These are phyloP conservation scores for Leptinotarsa lineolata DNA, from an alignment of 1,140 invertebrate species.

Conservation along the genomic window DNA sequence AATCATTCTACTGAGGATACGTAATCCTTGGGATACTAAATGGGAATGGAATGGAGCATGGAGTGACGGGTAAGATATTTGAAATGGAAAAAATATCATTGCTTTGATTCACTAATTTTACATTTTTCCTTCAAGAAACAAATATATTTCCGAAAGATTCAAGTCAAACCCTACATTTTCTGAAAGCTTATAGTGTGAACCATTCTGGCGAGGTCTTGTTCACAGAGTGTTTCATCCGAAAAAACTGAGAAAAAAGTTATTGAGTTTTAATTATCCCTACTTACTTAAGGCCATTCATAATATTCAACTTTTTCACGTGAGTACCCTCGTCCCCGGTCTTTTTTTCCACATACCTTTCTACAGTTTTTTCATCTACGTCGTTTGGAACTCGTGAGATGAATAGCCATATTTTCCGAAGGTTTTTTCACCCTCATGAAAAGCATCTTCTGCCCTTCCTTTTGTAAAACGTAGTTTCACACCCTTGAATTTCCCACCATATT, in stretches of 20 bases:
- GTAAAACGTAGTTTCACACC: not conserved
- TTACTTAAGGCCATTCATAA: too few species aligned
- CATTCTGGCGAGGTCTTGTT: too few species aligned
- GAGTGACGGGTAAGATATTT: conserved; percentile 81
- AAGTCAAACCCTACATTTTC: too few species aligned
- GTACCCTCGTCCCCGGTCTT: not conserved
- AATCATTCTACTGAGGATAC: conserved; percentile 84
- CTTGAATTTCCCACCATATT: not conserved
- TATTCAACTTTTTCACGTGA: conserved; percentile 1
- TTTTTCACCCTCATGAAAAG: not conserved
- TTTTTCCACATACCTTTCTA: not conserved
- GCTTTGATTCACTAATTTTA: too few species aligned
- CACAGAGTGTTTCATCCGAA: too few species aligned
- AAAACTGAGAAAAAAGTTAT: too few species aligned
- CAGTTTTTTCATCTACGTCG: not conserved
- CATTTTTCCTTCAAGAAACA: too few species aligned
- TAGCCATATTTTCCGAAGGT: not conserved
- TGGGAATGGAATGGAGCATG: conserved; percentile 97
- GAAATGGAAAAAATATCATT: too few species aligned
- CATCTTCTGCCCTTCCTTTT: not conserved
- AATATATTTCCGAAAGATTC: too few species aligned
- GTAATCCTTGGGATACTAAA: conserved; percentile 98
- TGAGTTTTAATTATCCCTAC: too few species aligned
- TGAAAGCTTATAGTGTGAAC: too few species aligned
- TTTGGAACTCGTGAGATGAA: not conserved